A percentile compares a stretch with the other conserved stretches of the same genome.
Evolutionary conservation across 2,888 invertebrate genomes (phyloP).

Genomic region (Eupithecia insigniata): DNA sequence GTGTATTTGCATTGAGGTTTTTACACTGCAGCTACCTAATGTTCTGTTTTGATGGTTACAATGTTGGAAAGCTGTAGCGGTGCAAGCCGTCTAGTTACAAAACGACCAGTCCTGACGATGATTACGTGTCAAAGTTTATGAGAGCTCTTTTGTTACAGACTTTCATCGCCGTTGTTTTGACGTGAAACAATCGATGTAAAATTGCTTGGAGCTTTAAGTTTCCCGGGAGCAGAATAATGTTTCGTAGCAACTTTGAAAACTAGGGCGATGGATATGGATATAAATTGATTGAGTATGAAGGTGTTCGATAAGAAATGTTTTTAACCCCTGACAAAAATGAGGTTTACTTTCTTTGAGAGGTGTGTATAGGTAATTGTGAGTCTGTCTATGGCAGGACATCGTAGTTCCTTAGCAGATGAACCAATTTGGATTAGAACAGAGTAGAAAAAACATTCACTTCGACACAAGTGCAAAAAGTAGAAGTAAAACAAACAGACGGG

Average conservation of each 20-base stretch:
- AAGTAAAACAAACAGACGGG: too few relatives aligned
- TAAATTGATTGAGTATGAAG: slow-evolving; percentile 8
- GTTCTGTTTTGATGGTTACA: slow-evolving; percentile 18
- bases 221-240: not conserved
- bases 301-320: not conserved
- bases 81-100: slow-evolving; percentile 36
- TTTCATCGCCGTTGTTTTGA: slow-evolving; percentile 30
- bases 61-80: slow-evolving; percentile 17
- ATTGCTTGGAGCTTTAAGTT: slow-evolving; percentile 16
- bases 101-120: slow-evolving; percentile 44
- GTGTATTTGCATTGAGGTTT: not conserved
- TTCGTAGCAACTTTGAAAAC: slow-evolving; percentile 4
- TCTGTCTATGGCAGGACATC: too few relatives aligned
- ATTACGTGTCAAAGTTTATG: slow-evolving; percentile 48
- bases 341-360: too few relatives aligned
- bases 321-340: not conserved
- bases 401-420: too few relatives aligned
- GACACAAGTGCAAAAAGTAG: too few relatives aligned
- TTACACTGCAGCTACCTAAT: not conserved
- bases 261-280: slow-evolving; percentile 18
- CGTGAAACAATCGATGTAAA: slow-evolving; percentile 32
- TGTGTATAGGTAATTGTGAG: too few relatives aligned
- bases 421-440: too few relatives aligned
- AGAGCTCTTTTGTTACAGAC: slow-evolving; percentile 42
- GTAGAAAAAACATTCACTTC: too few relatives aligned